Evolutionary conservation across 2,113 vertebrate genomes (phyloP).

Genomic region (Suricata suricatta): DNA sequence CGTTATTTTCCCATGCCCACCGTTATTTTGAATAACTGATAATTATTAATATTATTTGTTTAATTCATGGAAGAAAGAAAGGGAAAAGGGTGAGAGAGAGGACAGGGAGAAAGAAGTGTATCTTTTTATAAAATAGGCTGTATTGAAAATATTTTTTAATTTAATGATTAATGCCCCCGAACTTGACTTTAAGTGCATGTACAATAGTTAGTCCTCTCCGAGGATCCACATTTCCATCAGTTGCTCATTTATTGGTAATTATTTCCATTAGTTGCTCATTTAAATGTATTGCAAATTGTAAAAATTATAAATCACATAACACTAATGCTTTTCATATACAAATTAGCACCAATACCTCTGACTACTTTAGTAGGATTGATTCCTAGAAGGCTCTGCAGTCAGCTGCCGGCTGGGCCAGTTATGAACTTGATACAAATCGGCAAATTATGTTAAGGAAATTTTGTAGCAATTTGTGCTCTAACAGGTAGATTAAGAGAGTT

Average conservation of each 20-base stretch:
- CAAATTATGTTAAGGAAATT: neutral
- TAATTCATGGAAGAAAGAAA: neutral
- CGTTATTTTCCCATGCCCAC: neutral
- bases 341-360: neutral
- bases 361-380: neutral
- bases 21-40: neutral
- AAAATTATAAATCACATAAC: neutral
- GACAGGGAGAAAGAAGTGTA: neutral
- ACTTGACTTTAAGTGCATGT: neutral
- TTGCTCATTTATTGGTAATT: neutral
- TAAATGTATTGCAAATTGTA: neutral
- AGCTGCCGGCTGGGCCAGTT: neutral
- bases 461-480: neutral
- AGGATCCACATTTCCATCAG: neutral
- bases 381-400: neutral
- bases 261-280: neutral
- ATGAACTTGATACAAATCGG: neutral
- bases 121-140: neutral
- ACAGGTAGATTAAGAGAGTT: neutral
- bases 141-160: neutral
- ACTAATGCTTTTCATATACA: neutral
- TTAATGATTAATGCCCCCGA: neutral
- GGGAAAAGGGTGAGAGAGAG: no score
- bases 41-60: neutral
- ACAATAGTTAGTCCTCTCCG: neutral